These are phyloP conservation scores for Melanotaenia maccullochi DNA, from an alignment of 2,797 vertebrate genomes.

Conservation along the genomic window DNA sequence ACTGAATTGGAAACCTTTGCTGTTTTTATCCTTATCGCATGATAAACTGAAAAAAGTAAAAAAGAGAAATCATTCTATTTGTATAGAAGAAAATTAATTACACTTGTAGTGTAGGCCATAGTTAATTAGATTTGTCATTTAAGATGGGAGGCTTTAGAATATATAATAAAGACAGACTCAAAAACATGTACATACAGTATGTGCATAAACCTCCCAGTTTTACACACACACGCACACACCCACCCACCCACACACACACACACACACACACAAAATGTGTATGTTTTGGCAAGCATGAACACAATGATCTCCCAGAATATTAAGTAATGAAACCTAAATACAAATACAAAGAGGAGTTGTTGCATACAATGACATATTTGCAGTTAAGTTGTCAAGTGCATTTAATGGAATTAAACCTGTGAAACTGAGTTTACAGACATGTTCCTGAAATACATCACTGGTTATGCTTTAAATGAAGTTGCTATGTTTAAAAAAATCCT, in stretches of 20 bases:
- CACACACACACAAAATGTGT: neutral
- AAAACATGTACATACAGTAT: neutral
- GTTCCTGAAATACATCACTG: constrained; percentile 34
- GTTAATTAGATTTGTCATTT: no score
- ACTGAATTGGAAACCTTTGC: no score
- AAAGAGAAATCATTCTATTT: neutral
- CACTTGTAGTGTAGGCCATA: neutral
- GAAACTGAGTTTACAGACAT: constrained; percentile 14
- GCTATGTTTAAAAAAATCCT: neutral
- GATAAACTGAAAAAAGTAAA: no score
- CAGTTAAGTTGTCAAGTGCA: constrained; percentile 21
- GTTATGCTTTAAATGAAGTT: constrained; percentile 16
- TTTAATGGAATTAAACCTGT: constrained; percentile 38
- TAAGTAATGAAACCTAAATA: neutral
- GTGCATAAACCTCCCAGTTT: neutral
- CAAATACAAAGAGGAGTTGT: neutral
- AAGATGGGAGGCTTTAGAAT: neutral
- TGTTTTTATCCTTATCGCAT: no score
- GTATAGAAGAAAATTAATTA: neutral
- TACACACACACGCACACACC: neutral
- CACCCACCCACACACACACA: neutral
- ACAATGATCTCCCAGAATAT: neutral
- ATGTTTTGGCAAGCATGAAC: neutral
- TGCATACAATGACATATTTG: neutral
- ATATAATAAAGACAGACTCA: neutral